These are phyloP conservation scores for Stercorarius parasiticus DNA, from an alignment of 2,113 vertebrate species.

Conservation along the genomic window DNA sequence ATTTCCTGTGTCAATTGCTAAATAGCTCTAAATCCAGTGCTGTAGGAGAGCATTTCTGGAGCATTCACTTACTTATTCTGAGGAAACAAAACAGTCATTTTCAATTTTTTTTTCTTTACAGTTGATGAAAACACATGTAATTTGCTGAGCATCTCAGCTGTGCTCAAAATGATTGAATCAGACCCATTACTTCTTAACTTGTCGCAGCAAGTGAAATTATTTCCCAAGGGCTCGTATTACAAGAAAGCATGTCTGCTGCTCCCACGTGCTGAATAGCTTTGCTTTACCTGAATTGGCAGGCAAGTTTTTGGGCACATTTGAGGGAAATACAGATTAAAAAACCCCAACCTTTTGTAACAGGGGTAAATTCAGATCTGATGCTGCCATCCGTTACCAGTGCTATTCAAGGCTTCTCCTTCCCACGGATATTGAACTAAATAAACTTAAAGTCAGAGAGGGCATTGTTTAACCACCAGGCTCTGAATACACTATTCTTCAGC, in stretches of 20 bases:
- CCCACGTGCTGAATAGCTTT: slow-evolving; percentile 22
- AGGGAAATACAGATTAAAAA: slow-evolving; percentile 12
- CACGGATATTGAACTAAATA: slow-evolving; percentile 62
- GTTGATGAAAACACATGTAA: neutral
- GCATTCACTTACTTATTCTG: neutral
- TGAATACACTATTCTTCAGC: slow-evolving; percentile 11
- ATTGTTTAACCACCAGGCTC: neutral
- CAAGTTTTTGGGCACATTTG: slow-evolving; percentile 1
- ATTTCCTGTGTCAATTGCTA: neutral
- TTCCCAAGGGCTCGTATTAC: neutral
- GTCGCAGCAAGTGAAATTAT: neutral
- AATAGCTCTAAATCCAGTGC: neutral
- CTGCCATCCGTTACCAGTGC: neutral
- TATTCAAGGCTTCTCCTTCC: slow-evolving; percentile 61
- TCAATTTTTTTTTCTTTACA: neutral
- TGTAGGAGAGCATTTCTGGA: neutral
- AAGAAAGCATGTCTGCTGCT: neutral
- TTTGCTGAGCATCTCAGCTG: slow-evolving; percentile 23
- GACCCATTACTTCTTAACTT: neutral
- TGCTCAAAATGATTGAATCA: neutral
- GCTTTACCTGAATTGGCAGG: slow-evolving; percentile 47
- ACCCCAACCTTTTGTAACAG: neutral
- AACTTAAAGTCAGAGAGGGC: neutral
- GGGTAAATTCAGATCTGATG: slow-evolving; percentile 17
- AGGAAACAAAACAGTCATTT: slow-evolving; percentile 35